Evolutionary conservation across 2,113 vertebrate genomes (phyloP).

Genomic region (Eulemur macaco): DNA sequence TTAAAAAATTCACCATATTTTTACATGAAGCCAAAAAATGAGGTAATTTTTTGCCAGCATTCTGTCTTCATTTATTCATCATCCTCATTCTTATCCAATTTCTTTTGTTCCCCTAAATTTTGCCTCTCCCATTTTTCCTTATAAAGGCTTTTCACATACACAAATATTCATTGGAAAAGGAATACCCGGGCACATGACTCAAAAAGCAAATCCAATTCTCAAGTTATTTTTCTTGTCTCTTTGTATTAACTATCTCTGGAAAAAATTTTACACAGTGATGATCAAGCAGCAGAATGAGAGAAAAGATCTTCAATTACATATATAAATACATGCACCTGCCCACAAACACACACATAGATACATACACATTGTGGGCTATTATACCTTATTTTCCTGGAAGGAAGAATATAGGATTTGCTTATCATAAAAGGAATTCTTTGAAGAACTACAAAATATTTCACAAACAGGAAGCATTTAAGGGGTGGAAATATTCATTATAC

Average conservation of each 20-base stretch:
- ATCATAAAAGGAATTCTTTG: not conserved
- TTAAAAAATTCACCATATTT: not conserved
- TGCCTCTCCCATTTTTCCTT: not conserved
- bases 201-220: not conserved
- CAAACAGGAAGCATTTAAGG: not conserved
- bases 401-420: not conserved
- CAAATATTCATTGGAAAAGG: not conserved
- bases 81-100: not conserved
- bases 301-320: not conserved
- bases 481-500: not conserved
- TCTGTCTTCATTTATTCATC: not conserved
- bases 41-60: not conserved
- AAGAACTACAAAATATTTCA: not conserved
- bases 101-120: not conserved
- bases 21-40: not conserved
- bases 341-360: accelerated
- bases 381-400: not conserved
- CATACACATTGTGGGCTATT: not conserved
- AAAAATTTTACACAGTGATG: not conserved
- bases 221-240: not conserved
- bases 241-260: not conserved
- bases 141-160: not conserved
- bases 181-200: not conserved
- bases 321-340: accelerated
- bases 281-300: not conserved